These are phyloP conservation scores for Gastracanthus pulcherrimus DNA, from an alignment of 2,888 invertebrate genomes.

Conservation along the genomic window DNA sequence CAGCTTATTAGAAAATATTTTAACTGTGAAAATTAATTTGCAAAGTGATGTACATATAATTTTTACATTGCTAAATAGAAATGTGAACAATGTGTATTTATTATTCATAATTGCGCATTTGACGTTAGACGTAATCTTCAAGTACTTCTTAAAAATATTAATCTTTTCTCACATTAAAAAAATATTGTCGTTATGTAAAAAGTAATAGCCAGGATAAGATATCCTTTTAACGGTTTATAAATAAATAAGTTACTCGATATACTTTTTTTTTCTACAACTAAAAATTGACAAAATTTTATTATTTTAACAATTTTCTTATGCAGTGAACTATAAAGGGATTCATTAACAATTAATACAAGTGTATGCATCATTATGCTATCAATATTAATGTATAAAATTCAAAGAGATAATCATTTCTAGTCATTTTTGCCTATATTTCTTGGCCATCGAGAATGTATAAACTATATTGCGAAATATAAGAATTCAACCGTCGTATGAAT, in stretches of 20 bases:
- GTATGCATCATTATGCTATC: not conserved
- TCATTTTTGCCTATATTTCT: too few relatives aligned
- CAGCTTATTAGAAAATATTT: conserved; percentile 19
- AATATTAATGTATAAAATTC: not conserved
- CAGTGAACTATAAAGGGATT: not conserved
- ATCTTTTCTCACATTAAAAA: too few relatives aligned
- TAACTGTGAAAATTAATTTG: conserved; percentile 16
- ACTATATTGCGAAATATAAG: too few relatives aligned
- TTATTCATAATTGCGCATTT: not conserved
- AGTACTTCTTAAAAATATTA: not conserved
- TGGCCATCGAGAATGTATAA: too few relatives aligned
- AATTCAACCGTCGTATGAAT: too few relatives aligned
- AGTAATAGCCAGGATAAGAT: too few relatives aligned
- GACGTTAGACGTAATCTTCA: not conserved
- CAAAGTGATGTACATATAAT: conserved; percentile 3
- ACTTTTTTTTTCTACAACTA: not conserved
- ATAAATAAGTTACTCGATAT: too few relatives aligned
- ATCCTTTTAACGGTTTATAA: not conserved
- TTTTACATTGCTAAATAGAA: not conserved
- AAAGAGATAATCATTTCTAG: too few relatives aligned
- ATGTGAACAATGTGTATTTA: not conserved
- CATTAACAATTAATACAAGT: not conserved
- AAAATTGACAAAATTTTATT: not conserved
- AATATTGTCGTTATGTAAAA: too few relatives aligned
- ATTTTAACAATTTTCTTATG: not conserved